phyloP scores from a whole-genome alignment of 2,113 vertebrate genomes.

The Potamarius usumacintae region DNA sequence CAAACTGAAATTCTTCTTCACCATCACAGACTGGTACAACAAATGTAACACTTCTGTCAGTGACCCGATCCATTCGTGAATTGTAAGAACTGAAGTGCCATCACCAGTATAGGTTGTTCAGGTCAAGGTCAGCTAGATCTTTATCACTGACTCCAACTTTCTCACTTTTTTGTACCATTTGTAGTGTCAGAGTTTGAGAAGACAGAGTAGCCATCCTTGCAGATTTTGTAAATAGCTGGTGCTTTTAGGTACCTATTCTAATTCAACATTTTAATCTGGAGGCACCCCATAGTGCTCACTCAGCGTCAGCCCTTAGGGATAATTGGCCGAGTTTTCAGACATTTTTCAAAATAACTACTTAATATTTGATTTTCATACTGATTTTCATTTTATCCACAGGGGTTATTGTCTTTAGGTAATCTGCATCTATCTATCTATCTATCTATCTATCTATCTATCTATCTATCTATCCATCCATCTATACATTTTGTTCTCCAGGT shows the following conservation, averaged over 20 bases:
- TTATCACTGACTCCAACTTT: background rate
- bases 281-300: background rate
- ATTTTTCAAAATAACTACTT: too few relatives aligned
- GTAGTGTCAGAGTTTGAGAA: background rate
- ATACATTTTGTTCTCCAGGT: conserved; percentile 48
- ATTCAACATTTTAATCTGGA: background rate
- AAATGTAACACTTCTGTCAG: background rate
- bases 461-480: background rate
- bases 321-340: background rate
- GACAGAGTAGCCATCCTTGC: background rate
- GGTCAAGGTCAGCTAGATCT: conserved; percentile 57
- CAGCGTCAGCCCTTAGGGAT: background rate
- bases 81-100: background rate
- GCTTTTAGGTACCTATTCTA: background rate
- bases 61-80: background rate
- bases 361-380: too few relatives aligned
- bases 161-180: background rate
- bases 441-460: too few relatives aligned
- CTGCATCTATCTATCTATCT: too few relatives aligned
- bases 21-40: background rate
- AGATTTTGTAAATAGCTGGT: background rate
- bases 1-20: background rate
- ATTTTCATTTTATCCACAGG: too few relatives aligned
- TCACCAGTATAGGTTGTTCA: background rate
- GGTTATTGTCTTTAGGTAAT: too few relatives aligned